Conservation (phyloP, 2,113 vertebrate genomes). For the Pelodiscus sinensis region DNA sequence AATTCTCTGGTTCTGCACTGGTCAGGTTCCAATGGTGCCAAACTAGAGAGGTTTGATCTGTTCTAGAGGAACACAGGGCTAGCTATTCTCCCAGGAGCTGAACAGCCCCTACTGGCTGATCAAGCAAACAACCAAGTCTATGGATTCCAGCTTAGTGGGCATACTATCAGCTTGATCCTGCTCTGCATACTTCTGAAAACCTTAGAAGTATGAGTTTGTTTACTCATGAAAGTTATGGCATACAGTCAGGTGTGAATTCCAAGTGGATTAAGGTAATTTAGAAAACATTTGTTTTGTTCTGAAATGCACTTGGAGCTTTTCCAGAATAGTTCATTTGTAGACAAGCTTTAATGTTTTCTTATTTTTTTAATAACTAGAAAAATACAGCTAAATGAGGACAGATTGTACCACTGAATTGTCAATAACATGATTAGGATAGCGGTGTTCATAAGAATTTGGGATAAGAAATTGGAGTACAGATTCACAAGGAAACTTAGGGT, state of each 20-base stretch:
- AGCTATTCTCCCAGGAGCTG: background rate
- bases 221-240: background rate
- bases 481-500: background rate
- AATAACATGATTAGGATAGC: background rate
- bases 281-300: background rate
- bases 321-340: background rate
- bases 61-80: background rate
- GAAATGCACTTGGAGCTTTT: background rate
- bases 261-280: background rate
- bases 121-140: background rate
- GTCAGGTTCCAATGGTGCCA: too few species aligned
- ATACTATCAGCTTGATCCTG: background rate
- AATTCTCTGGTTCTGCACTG: too few species aligned
- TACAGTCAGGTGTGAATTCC: fast-evolving
- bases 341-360: fast-evolving
- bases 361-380: background rate
- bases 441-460: background rate
- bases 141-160: background rate
- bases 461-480: background rate
- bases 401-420: background rate
- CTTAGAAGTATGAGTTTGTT: background rate
- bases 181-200: background rate
- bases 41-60: too few species aligned
- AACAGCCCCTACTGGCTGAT: background rate
- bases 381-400: background rate